Conservation (phyloP, 1,140 invertebrate genomes). For the Neotoxoptera formosana region DNA sequence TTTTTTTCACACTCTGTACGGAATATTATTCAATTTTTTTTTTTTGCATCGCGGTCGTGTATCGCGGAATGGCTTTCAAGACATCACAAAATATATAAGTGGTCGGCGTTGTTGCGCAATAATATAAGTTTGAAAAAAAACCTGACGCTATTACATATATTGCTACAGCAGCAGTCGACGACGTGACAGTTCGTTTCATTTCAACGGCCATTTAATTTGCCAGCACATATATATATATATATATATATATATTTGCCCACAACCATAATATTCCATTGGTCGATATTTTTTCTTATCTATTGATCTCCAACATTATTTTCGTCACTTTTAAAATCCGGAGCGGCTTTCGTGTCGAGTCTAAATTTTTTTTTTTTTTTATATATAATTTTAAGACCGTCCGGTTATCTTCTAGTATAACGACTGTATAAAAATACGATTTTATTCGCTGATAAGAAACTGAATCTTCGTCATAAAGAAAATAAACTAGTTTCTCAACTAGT, state of each 20-base stretch:
- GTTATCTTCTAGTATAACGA: background rate
- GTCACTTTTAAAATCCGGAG: background rate
- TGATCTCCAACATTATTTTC: background rate
- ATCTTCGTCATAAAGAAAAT: conserved; percentile 6
- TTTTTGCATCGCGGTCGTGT: background rate
- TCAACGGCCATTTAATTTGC: background rate
- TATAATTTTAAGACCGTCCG: background rate
- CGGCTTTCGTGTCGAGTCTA: background rate
- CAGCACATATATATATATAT: too few relatives aligned
- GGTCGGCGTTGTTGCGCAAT: background rate
- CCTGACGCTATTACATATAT: background rate
- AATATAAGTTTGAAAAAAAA: background rate
- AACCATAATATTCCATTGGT: background rate
- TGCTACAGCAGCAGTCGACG: background rate
- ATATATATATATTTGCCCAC: background rate
- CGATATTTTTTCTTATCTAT: background rate
- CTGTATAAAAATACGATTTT: conserved; percentile 3
- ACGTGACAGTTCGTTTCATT: background rate
- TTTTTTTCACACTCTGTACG: background rate
- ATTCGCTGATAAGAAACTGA: background rate
- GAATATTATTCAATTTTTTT: conserved; percentile 7
- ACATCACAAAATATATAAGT: conserved; percentile 1
- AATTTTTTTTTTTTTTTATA: background rate
- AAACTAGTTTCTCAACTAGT: conserved; percentile 42
- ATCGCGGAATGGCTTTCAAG: background rate